Evolutionary conservation across 2,888 invertebrate species (phyloP).

Genomic region (Atrina japonica): DNA sequence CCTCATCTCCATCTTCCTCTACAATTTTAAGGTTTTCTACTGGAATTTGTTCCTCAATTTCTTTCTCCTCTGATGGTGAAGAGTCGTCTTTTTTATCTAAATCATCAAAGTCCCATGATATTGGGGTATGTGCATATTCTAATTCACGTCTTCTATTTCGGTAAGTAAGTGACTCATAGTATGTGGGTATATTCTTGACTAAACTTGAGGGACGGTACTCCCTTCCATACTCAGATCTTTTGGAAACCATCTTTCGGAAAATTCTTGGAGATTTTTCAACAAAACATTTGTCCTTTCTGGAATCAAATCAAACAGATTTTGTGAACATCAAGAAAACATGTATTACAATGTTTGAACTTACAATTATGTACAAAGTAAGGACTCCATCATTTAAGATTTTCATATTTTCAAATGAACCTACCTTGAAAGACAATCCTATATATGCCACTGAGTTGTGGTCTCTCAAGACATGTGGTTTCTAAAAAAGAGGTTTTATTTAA

Average conservation of each 20-base stretch:
- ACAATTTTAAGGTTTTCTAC: constrained; percentile 26
- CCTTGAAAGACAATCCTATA: too few species aligned
- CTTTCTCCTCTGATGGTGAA: constrained; percentile 31
- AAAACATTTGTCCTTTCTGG: background rate
- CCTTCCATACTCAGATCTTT: constrained; percentile 67
- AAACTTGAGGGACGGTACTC: constrained; percentile 61
- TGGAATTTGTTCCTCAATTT: constrained; percentile 10
- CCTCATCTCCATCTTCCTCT: constrained; percentile 28
- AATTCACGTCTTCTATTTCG: constrained; percentile 63
- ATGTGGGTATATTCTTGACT: constrained; percentile 60
- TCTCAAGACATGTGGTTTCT: too few species aligned
- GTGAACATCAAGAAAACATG: background rate
- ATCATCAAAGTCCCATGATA: constrained; percentile 62
- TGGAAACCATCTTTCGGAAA: constrained; percentile 62
- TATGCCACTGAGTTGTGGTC: too few species aligned
- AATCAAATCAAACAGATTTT: background rate
- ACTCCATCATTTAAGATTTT: too few species aligned
- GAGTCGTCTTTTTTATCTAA: constrained; percentile 50
- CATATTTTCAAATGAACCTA: too few species aligned
- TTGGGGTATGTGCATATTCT: constrained; percentile 67
- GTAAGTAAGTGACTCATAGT: constrained; percentile 63
- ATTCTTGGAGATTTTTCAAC: too few species aligned
- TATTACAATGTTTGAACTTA: background rate
- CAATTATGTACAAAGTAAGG: too few species aligned
- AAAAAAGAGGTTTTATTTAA: too few species aligned